Evolutionary conservation across 2,888 invertebrate genomes (phyloP), one percentile per base, ranked within the genome.

Genomic region (Hartigia nigra): DNA sequence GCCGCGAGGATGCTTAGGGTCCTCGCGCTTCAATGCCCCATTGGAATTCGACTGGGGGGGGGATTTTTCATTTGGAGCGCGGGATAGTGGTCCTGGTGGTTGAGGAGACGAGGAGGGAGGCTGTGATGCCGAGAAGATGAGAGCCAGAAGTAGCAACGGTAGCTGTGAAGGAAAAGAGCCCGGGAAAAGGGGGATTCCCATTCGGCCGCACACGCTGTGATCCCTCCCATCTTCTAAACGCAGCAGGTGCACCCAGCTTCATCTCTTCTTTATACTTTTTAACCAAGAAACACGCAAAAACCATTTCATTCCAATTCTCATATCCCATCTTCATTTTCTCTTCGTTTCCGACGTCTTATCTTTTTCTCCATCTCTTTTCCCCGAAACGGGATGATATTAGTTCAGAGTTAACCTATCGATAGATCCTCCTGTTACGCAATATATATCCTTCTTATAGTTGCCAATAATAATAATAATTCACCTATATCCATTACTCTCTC

Each of bases 41-140:
- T 77, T 79, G 85, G 84, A 85, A 85, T 85, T 83, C 80, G 77
- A 84, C 80, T 80, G 77, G 82, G 82, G 70, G n/a, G 70, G 23
- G 82, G 84, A 82, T 80, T 81, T 82, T 83, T 83, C 82, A 81
- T 81, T 77, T 55, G 31, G 70, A n/a, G 23, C 69, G 34, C 34
- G 31, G 31, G 4, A 32, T 70, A 12, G 11, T 31, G 34, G 12
- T 75, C 23, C 69, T 39, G 31, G 80, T 5, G 31, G 4, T n/a
- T n/a, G n/a, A 74, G 31, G 79, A 3, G 55, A 31, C 35, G 23
- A 31, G 75, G 31, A 36, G 31, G 74, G 70, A 39, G 69, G 74
- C 55, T 31, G 55, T 39, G 37, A 34, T 80, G 69, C 69, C 31
- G 74, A 70, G 76, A 36, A 36, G 37, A 35, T 72, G 37, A 31